Percentiles rank a stretch among this genome's conserved stretches.
Evolutionary conservation across 2,888 invertebrate genomes (phyloP).

Genomic region (Liodrosophila aerea): DNA sequence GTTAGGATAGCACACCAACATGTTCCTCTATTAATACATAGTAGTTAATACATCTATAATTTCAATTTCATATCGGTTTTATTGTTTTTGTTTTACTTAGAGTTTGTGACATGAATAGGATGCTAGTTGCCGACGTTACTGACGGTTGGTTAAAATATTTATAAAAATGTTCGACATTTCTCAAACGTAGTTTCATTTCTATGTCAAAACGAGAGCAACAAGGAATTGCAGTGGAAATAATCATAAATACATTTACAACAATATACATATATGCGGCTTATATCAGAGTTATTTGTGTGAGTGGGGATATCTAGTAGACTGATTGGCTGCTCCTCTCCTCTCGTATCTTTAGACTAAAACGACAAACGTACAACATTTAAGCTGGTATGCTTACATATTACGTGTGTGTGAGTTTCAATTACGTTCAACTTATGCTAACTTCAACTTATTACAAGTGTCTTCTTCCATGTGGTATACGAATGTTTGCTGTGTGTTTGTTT

Average conservation of each 20-base stretch:
- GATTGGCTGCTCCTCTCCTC: slow-evolving; percentile 49
- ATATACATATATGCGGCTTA: slow-evolving; percentile 4
- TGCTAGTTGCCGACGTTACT: slow-evolving; percentile 16
- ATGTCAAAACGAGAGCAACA: slow-evolving; percentile 20
- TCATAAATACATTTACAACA: slow-evolving; percentile 22
- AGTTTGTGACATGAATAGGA: slow-evolving; percentile 46
- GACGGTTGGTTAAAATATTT: slow-evolving; percentile 42
- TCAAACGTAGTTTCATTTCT: slow-evolving; percentile 37
- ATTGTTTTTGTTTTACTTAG: slow-evolving; percentile 16
- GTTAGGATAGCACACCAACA: slow-evolving; percentile 63
- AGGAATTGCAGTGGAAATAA: slow-evolving; percentile 15
- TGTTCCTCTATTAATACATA: slow-evolving; percentile 38
- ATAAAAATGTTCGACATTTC: slow-evolving; percentile 50
- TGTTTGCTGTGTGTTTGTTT: slow-evolving; percentile 48
- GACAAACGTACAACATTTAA: slow-evolving; percentile 70
- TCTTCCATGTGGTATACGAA: slow-evolving; percentile 64
- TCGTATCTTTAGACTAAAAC: slow-evolving; percentile 51
- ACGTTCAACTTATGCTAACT: slow-evolving; percentile 45
- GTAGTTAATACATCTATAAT: slow-evolving; percentile 39
- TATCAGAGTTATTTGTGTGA: slow-evolving; percentile 13
- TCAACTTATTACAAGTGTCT: slow-evolving; percentile 66
- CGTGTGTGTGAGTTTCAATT: slow-evolving; percentile 33
- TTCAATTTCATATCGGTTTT: slow-evolving; percentile 24
- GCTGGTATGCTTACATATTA: slow-evolving; percentile 4
- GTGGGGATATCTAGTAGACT: slow-evolving; percentile 42